Evolutionary conservation across 2,113 vertebrate species (phyloP).

Genomic region (Laticauda laticaudata): DNA sequence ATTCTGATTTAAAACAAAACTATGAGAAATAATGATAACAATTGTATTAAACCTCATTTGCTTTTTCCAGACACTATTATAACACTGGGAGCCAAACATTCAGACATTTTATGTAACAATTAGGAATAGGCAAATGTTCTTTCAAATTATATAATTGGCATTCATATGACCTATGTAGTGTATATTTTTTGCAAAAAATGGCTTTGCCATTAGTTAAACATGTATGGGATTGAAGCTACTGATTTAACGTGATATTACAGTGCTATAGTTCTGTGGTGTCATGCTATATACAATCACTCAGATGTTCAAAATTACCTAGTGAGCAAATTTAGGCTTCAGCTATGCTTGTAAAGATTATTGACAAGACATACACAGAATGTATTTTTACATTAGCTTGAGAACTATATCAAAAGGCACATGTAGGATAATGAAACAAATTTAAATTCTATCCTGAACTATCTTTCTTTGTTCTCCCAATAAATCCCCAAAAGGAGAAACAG

Average conservation of each 20-base stretch:
- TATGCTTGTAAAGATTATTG: background rate
- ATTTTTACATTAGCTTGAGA: background rate
- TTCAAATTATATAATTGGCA: background rate
- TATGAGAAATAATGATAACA: constrained; percentile 19
- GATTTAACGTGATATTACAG: background rate
- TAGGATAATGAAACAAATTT: background rate
- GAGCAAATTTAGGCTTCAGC: background rate
- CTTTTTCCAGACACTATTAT: background rate
- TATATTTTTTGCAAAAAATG: background rate
- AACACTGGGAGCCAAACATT: background rate
- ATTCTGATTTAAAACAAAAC: background rate
- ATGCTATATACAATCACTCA: background rate
- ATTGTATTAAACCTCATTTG: background rate
- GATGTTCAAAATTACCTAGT: background rate
- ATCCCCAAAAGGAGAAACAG: background rate
- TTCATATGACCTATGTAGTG: background rate
- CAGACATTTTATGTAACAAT: background rate
- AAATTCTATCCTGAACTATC: background rate
- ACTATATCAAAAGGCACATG: background rate
- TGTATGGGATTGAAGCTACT: background rate
- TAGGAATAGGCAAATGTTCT: background rate
- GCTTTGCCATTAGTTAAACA: background rate
- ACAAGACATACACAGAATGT: background rate
- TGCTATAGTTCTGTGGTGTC: background rate
- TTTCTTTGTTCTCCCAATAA: background rate